Evolutionary conservation across 2,888 invertebrate species (phyloP).

Genomic region (Plutella xylostella): DNA sequence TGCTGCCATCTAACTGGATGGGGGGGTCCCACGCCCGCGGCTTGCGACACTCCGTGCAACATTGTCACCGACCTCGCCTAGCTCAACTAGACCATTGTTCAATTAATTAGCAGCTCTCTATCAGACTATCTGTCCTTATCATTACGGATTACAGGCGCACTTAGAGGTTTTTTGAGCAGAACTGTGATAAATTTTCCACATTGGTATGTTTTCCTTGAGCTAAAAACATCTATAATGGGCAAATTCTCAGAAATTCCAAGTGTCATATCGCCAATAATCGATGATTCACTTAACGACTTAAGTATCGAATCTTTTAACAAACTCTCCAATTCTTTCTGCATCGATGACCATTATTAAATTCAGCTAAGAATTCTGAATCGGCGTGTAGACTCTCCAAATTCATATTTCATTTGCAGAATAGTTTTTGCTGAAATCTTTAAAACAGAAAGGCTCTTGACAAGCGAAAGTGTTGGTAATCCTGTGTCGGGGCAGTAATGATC

Average conservation of each 20-base stretch:
- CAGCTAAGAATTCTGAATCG: neutral
- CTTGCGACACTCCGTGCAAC: constrained; percentile 46
- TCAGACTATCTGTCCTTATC: too few relatives aligned
- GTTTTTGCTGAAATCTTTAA: constrained; percentile 25
- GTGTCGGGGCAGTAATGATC: constrained; percentile 27
- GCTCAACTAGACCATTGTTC: constrained; percentile 8
- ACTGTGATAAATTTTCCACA: too few relatives aligned
- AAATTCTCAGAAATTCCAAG: too few relatives aligned
- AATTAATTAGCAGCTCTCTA: too few relatives aligned
- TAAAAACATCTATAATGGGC: too few relatives aligned
- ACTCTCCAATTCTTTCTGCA: neutral
- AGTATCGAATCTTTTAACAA: neutral
- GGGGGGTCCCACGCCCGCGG: constrained; percentile 29
- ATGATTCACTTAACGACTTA: too few relatives aligned
- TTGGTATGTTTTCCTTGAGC: too few relatives aligned
- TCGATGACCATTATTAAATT: neutral
- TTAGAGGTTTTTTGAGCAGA: too few relatives aligned
- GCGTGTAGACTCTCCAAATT: too few relatives aligned
- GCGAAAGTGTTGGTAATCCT: constrained; percentile 30
- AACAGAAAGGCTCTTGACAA: constrained; percentile 30
- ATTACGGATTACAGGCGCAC: too few relatives aligned
- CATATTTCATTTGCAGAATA: constrained; percentile 10
- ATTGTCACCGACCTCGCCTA: too few relatives aligned
- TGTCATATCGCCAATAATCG: too few relatives aligned
- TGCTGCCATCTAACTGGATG: constrained; percentile 12